Evolutionary conservation across 1,140 invertebrate species (phyloP), one percentile per base, ranked within the genome.

Genomic region (Copidosoma floridanum): DNA sequence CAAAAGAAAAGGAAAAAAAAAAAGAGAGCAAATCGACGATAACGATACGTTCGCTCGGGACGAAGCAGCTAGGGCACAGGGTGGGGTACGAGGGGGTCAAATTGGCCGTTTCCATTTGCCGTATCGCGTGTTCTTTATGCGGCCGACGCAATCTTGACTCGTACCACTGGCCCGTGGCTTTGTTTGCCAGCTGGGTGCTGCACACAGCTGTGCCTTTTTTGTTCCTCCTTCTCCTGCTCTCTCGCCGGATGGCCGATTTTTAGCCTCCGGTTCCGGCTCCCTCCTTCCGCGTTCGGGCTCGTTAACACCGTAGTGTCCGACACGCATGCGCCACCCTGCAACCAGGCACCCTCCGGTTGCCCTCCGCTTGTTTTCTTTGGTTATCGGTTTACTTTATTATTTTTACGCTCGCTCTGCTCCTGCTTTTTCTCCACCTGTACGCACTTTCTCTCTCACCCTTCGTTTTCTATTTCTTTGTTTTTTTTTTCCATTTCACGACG

Each of bases 371-470:
- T 55, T 44, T 57, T 61, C 56, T 57, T 60, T 63, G 65, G 61
- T 61, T 61, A 68, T 61, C 60, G 32, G 47, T 41, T 60, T 66
- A 66, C 24, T 38, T 21, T n/a, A n/a, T n/a, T 46, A 47, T 46
- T 57, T 57, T 57, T 48, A 37, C 20, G 35, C 48, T 26, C 8
- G 18, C 35, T 21, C 3, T 24, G 14, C 29, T 7, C 5, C 4
- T 27, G 16, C 27, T 26, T 16, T 1, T 37, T 37, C 27, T 51
- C 48, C 23, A n/a, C n/a, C n/a, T n/a, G n/a, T n/a, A n/a, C n/a
- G n/a, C n/a, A n/a, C n/a, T n/a, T n/a, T n/a, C n/a, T n/a, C n/a
- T n/a, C n/a, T n/a, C n/a, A n/a, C n/a, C n/a, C n/a, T n/a, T n/a
- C n/a, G n/a, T n/a, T n/a, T n/a, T n/a, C 29, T 32, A 32, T 32